Conservation (phyloP, 2,113 vertebrate species). For the Notothenia rossii region DNA sequence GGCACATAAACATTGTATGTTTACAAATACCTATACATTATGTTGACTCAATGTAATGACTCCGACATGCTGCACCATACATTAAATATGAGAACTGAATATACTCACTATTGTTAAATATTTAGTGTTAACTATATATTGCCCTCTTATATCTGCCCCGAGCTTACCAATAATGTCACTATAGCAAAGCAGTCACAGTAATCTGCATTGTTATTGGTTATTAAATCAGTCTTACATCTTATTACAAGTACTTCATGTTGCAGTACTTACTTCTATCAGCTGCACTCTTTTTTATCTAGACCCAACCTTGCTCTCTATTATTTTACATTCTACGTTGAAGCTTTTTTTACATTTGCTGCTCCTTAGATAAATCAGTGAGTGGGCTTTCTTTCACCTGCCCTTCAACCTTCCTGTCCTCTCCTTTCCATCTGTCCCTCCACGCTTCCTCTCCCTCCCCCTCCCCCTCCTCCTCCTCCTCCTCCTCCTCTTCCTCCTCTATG, state of each 20-base stretch:
- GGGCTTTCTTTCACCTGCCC: constrained; percentile 6
- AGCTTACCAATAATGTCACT: no score
- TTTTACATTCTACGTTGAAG: background rate
- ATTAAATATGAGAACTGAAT: background rate
- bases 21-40: background rate
- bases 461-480: background rate
- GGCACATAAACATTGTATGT: background rate
- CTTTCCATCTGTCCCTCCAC: background rate
- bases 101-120: background rate
- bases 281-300: background rate
- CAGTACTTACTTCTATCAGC: background rate
- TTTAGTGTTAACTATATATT: background rate
- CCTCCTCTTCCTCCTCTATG: constrained; percentile 11
- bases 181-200: background rate
- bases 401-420: constrained; percentile 6
- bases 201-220: background rate
- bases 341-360: background rate
- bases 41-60: background rate
- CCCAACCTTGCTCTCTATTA: background rate
- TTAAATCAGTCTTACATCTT: background rate
- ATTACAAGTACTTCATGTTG: background rate
- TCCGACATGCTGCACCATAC: background rate
- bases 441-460: constrained; percentile 2
- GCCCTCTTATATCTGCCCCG: background rate
- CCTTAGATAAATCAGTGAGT: background rate